Evolutionary conservation across 2,888 invertebrate species (phyloP).

Genomic region (Pycnomerus fuliginosus): DNA sequence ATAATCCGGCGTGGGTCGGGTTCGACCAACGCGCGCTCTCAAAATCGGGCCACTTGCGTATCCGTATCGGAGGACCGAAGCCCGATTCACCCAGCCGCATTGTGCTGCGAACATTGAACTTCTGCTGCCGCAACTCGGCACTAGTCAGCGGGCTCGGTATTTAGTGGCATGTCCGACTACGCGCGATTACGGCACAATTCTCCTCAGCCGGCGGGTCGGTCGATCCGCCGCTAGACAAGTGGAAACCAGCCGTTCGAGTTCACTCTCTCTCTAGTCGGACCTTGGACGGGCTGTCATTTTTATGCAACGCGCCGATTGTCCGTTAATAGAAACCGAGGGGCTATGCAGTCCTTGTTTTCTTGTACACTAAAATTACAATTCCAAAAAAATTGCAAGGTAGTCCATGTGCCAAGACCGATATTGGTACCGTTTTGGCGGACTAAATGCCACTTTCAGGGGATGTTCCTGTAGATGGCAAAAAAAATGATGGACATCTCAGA

Average conservation of each 20-base stretch:
- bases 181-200: constrained; percentile 35
- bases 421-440: too few relatives aligned
- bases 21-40: constrained; percentile 26
- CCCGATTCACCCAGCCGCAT: constrained; percentile 46
- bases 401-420: too few relatives aligned
- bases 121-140: constrained; percentile 25
- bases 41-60: constrained; percentile 39
- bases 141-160: constrained; percentile 20
- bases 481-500: too few relatives aligned
- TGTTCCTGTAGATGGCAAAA: too few relatives aligned
- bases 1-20: constrained; percentile 27
- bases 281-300: too few relatives aligned
- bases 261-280: constrained; percentile 17
- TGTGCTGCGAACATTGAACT: constrained; percentile 47
- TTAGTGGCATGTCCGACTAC: constrained; percentile 23
- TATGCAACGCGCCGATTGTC: too few relatives aligned
- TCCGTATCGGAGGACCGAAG: constrained; percentile 33
- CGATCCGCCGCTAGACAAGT: constrained; percentile 31
- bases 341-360: too few relatives aligned
- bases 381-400: too few relatives aligned
- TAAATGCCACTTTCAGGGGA: too few relatives aligned
- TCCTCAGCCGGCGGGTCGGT: constrained; percentile 32
- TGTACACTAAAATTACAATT: too few relatives aligned
- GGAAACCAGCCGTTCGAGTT: constrained; percentile 11
- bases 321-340: too few relatives aligned